Evolutionary conservation across 2,113 vertebrate genomes (phyloP), one percentile per base, ranked within the genome.

Genomic region (Rhynchopsitta pachyrhyncha): DNA sequence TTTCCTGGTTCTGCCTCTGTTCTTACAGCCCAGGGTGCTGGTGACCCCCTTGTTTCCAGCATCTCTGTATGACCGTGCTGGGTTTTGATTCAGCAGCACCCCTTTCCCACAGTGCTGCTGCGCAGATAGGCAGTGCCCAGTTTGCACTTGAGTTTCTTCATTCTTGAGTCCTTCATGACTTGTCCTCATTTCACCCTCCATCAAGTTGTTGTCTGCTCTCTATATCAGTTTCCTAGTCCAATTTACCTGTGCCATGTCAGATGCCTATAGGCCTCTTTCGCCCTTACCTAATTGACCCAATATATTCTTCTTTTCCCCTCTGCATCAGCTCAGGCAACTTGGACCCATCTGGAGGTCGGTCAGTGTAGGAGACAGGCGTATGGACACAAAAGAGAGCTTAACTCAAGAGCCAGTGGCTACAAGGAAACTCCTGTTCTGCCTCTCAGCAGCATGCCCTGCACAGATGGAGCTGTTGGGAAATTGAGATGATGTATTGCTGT

Each of bases 341-440:
- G 82, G 44, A 91, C 44, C 52, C 33, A 35, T 89, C 52, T 91
- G 89, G 42, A 91, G 42, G 66, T 91, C 67, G 53, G 73, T 89
- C 24, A 35, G 35, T 73, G 17, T 92, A 64, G 31, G 52, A 89
- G 41, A 59, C 37, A n/a, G 60, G n/a, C 53, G 73, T 70, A 0
- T 80, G 71, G 55, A 75, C 62, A 73, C 66, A 79, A 89, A 82
- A 85, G 70, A 89, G 74, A 68, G 47, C 70, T 90, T 87, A 79
- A 44, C 41, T 92, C 63, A 17, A 82, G 87, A 87, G 63, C 18
- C 49, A 68, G 3, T 53, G 62, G 39, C 92, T 82, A 82, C 84
- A 93, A 94, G 90, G 87, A 82, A 82, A 53, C 44, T 87, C 69
- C 93, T 87, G 57, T 90, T 90, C 70, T 71, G 90, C 70, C 39